These are phyloP conservation scores for Etia nguti DNA, from an alignment of 2,113 vertebrate genomes.

Conservation along the genomic window DNA sequence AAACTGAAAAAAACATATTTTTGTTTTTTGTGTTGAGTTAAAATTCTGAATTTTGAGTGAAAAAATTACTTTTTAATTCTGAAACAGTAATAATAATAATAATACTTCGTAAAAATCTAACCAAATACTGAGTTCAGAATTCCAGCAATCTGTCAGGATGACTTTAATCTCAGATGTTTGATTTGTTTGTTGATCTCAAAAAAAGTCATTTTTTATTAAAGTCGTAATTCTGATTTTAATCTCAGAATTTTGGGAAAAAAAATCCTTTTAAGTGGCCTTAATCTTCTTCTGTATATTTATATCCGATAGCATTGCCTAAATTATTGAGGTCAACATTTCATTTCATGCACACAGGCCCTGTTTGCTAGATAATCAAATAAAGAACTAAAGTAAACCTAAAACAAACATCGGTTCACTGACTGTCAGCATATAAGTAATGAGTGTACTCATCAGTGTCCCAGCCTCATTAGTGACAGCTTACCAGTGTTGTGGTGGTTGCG, in stretches of 20 bases:
- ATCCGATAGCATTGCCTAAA: background rate
- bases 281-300: background rate
- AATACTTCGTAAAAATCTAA: background rate
- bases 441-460: background rate
- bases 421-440: background rate
- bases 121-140: background rate
- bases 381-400: background rate
- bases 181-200: background rate
- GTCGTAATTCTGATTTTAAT: background rate
- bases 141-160: background rate
- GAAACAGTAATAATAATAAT: background rate
- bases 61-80: background rate
- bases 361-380: background rate
- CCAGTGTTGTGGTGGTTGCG: slow-evolving; percentile 42
- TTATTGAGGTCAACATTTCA: background rate
- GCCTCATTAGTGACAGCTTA: slow-evolving; percentile 15
- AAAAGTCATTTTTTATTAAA: background rate
- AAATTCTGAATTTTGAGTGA: background rate
- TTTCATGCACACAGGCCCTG: background rate
- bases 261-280: background rate
- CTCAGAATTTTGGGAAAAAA: background rate
- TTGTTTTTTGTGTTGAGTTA: background rate
- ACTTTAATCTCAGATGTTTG: background rate
- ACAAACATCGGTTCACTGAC: background rate
- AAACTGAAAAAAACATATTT: background rate